Percentiles rank a stretch among this genome's conserved stretches.
Evolutionary conservation across 2,888 invertebrate species (phyloP).

Genomic region (Zaprionus bogoriensis): DNA sequence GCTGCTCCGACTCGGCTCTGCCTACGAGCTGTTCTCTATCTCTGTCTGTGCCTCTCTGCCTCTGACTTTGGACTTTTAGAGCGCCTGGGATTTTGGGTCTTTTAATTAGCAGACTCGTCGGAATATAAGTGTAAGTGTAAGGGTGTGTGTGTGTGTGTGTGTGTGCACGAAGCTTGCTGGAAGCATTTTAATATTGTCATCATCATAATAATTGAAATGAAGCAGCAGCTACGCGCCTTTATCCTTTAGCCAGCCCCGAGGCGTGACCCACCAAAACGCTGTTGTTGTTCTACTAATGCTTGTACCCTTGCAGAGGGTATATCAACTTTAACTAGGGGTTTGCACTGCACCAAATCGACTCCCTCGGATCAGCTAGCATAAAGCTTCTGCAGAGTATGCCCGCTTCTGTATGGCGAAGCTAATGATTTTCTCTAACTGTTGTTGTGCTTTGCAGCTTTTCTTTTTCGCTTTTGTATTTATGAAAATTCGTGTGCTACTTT

Average conservation of each 20-base stretch:
- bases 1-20: neutral
- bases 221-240: constrained; percentile 29
- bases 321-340: too few relatives aligned
- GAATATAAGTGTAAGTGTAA: too few relatives aligned
- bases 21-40: too few relatives aligned
- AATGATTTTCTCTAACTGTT: neutral
- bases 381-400: too few relatives aligned
- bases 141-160: constrained; percentile 10
- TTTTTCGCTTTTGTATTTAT: constrained; percentile 39
- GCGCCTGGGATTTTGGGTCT: constrained; percentile 47
- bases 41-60: constrained; percentile 13
- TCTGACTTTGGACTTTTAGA: constrained; percentile 70
- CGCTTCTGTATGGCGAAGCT: too few relatives aligned
- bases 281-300: too few relatives aligned
- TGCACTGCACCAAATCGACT: too few relatives aligned
- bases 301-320: too few relatives aligned
- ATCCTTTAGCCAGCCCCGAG: constrained; percentile 32
- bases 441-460: constrained; percentile 1
- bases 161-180: constrained; percentile 21
- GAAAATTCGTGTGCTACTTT: constrained; percentile 64
- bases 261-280: constrained; percentile 57
- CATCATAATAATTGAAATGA: constrained; percentile 72
- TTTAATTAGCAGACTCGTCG: constrained; percentile 62
- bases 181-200: constrained; percentile 65
- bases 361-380: too few relatives aligned